These are phyloP conservation scores for Dipodomys merriami DNA, from an alignment of 2,113 vertebrate genomes.

Conservation along the genomic window DNA sequence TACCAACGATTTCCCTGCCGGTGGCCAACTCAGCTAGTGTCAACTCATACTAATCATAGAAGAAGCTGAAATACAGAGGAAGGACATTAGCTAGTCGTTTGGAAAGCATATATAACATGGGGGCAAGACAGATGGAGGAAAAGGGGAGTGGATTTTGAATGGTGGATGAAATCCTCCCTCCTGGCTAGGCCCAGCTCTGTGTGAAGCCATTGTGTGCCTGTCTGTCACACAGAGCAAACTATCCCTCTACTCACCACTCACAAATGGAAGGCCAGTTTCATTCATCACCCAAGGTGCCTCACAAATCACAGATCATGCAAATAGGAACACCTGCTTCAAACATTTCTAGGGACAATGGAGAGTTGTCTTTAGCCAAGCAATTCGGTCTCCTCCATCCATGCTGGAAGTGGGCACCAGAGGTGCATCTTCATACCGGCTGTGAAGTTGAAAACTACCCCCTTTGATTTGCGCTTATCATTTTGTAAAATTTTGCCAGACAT, in stretches of 20 bases:
- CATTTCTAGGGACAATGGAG: too few species aligned
- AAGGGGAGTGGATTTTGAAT: too few species aligned
- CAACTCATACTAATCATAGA: not conserved
- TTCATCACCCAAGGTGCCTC: not conserved
- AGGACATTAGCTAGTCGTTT: not conserved
- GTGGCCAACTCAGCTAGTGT: not conserved
- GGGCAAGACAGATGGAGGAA: not conserved
- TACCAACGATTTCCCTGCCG: fast-evolving
- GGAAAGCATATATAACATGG: too few species aligned
- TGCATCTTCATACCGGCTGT: too few species aligned
- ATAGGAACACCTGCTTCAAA: not conserved
- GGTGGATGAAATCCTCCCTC: not conserved
- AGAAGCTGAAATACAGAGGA: not conserved
- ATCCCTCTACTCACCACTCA: not conserved
- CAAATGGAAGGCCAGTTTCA: too few species aligned
- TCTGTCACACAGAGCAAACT: not conserved
- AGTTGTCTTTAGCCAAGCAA: not conserved
- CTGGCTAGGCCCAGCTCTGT: not conserved
- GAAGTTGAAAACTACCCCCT: not conserved
- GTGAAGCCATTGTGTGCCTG: not conserved
- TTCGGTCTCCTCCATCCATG: not conserved
- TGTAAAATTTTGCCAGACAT: not conserved
- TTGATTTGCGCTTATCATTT: not conserved
- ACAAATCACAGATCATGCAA: not conserved
- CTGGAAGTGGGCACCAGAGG: not conserved